A percentile compares a stretch with the other conserved stretches of the same genome.
Conservation (phyloP, 2,113 vertebrate species). For the Glaucomys volans region DNA sequence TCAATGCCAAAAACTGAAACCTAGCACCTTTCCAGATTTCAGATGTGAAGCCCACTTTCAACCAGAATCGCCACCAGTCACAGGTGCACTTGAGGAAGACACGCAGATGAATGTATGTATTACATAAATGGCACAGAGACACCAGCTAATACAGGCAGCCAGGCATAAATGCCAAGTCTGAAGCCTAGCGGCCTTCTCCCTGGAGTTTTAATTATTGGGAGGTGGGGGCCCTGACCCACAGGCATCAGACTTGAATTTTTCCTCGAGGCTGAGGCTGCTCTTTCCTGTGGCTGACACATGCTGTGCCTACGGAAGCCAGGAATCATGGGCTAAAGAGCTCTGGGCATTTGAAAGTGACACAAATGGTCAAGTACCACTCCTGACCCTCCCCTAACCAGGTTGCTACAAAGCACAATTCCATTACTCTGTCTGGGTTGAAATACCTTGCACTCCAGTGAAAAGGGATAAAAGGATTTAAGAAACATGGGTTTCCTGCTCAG, state of each 20-base stretch:
- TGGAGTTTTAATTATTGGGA: background rate
- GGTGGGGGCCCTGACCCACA: background rate
- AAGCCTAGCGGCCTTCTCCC: background rate
- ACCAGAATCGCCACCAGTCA: background rate
- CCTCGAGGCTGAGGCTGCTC: background rate
- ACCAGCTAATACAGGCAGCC: background rate
- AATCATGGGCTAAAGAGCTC: fast-evolving
- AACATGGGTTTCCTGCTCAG: background rate
- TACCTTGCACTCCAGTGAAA: background rate
- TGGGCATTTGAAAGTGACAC: background rate
- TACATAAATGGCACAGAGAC: background rate
- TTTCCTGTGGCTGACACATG: background rate
- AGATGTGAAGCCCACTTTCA: constrained; percentile 50
- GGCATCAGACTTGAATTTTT: background rate
- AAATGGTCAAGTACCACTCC: background rate
- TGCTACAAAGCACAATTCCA: background rate
- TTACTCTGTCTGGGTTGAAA: no score
- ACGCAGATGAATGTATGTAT: background rate
- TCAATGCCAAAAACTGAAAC: background rate
- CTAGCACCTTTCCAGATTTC: background rate
- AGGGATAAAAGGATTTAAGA: background rate
- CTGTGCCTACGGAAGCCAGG: background rate
- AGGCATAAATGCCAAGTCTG: background rate
- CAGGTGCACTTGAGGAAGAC: background rate
- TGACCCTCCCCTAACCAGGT: background rate